Conservation (phyloP, 2,888 invertebrate genomes). For the Himalopsyche japonica region DNA sequence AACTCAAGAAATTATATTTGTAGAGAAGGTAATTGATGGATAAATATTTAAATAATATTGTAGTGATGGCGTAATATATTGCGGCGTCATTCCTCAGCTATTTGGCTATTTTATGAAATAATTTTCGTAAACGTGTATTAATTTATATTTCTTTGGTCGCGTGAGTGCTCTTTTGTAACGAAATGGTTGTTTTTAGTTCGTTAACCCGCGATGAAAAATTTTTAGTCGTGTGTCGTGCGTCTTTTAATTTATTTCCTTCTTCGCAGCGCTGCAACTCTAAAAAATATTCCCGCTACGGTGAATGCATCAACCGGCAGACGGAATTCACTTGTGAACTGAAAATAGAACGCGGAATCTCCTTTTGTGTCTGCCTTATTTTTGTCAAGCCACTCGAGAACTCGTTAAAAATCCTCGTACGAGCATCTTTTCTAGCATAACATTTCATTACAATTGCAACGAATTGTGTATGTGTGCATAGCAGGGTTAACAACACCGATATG, state of each 20-base stretch:
- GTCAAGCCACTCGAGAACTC: background rate
- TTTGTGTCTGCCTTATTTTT: constrained; percentile 3
- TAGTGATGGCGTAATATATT: too few relatives aligned
- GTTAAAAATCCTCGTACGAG: background rate
- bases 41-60: too few relatives aligned
- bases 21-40: too few relatives aligned
- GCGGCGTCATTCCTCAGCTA: too few relatives aligned
- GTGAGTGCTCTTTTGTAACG: background rate
- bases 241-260: background rate
- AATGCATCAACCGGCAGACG: background rate
- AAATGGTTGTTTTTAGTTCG: background rate
- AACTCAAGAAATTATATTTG: too few relatives aligned
- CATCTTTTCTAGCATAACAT: background rate
- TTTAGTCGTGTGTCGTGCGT: background rate
- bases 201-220: background rate
- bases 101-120: background rate
- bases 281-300: background rate
- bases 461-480: background rate
- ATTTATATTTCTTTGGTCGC: background rate
- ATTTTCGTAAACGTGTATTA: background rate
- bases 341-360: constrained; percentile 7
- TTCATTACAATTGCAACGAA: background rate
- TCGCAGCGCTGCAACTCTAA: background rate
- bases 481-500: too few relatives aligned
- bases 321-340: background rate